Evolutionary conservation across 1,140 invertebrate species (phyloP), one percentile per base, ranked within the genome.

Genomic region (Caligus rogercresseyi): DNA sequence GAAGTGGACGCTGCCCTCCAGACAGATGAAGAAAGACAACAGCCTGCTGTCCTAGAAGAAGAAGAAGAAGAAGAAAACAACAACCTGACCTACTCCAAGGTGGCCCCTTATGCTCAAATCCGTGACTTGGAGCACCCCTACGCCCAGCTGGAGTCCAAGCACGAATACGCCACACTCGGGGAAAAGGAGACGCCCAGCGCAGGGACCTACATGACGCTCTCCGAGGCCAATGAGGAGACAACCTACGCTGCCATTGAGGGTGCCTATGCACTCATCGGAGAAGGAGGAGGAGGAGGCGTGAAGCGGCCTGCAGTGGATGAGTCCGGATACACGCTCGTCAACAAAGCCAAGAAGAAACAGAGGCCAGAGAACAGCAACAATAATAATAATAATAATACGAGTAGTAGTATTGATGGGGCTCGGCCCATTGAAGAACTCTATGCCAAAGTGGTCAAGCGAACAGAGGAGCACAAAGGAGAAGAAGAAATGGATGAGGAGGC

Each of bases 211-310:
- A 25, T 31, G 18, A 43, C 57, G 1, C 2, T 60, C 14, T 60
- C 57, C 19, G 57, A 60, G 57, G 26, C 57, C 18, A 24, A 24
- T 1, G 18, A 20, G 15, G 57, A 60, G 31, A n/a, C 7, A n/a
- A 60, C 26, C 1, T 60, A 60, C 16, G 57, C 57, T n/a, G 57
- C 57, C 16, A 60, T 60, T 13, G 57, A 60, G 18, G 23, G 26
- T 24, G 16, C 3, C 31, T 43, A 43, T n/a, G 31, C 31, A 7
- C 7, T 43, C 31, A 43, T 43, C 7, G 31, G n/a, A 11, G 31
- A 43, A 43, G n/a, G n/a, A 11, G 7, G n/a, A 7, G n/a, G n/a
- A 43, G 31, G 31, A 43, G 31, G n/a, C 7, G 31, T 11, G 7
- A 43, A 43, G n/a, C 31, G 31, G 7, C 31, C n/a, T 43, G 7